Conservation (phyloP, 1,140 invertebrate genomes). For the Carposina sasakii region DNA sequence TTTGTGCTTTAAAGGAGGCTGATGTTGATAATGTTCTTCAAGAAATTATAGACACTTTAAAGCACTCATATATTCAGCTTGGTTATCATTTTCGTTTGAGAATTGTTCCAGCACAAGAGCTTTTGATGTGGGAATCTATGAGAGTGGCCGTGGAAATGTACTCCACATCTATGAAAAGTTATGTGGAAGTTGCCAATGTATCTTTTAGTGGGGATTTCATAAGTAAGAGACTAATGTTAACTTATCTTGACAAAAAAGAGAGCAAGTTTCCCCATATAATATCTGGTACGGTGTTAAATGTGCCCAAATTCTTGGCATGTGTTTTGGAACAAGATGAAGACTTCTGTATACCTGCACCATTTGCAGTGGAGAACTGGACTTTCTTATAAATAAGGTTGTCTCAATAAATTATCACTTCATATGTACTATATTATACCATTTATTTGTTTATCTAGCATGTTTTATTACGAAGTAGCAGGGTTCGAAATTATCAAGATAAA, state of each 20-base stretch:
- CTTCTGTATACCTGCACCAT: slow-evolving; percentile 39
- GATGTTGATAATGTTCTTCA: slow-evolving; percentile 68
- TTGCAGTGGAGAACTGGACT: slow-evolving; percentile 43
- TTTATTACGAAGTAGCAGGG: no score
- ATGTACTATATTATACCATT: no score
- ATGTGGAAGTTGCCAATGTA: slow-evolving; percentile 78
- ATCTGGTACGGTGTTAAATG: slow-evolving; percentile 76
- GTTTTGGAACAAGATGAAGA: slow-evolving; percentile 75
- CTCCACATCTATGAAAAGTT: slow-evolving; percentile 73
- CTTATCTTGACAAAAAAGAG: slow-evolving; percentile 69
- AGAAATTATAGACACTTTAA: slow-evolving; percentile 58
- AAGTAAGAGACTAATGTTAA: slow-evolving; percentile 78
- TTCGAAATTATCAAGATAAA: no score
- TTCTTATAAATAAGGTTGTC: slow-evolving; percentile 10
- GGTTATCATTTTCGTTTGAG: slow-evolving; percentile 77
- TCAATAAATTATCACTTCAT: slow-evolving; percentile 1
- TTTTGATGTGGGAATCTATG: slow-evolving; percentile 76
- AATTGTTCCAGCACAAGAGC: slow-evolving; percentile 68
- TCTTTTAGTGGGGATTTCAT: slow-evolving; percentile 77
- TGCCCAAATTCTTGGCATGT: slow-evolving; percentile 77
- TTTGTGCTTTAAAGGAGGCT: slow-evolving; percentile 61
- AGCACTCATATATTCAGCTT: slow-evolving; percentile 72
- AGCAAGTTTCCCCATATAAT: slow-evolving; percentile 74
- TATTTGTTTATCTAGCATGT: no score
- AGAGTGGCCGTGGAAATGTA: slow-evolving; percentile 78